These are phyloP conservation scores for Gorsachius magnificus DNA, from an alignment of 2,797 vertebrate genomes.

Conservation along the genomic window DNA sequence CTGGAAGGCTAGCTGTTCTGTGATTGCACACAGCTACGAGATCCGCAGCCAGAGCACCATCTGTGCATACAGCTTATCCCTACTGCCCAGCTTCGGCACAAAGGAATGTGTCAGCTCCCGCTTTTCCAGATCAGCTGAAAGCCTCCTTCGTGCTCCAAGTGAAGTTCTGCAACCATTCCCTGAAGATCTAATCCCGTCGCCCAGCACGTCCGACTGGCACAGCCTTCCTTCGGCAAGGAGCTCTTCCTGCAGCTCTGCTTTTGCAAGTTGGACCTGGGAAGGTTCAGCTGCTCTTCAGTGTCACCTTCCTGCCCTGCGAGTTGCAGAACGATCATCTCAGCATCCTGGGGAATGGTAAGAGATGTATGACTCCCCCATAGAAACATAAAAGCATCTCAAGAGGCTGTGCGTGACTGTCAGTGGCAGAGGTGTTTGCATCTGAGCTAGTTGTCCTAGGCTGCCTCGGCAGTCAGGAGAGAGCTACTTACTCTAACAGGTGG, in stretches of 20 bases:
- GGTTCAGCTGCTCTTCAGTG: background rate
- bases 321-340: background rate
- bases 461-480: background rate
- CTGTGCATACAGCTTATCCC: conserved; percentile 10
- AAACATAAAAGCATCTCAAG: background rate
- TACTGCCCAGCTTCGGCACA: background rate
- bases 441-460: background rate
- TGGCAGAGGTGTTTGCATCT: background rate
- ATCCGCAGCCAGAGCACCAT: conserved; percentile 42
- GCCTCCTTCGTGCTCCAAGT: background rate
- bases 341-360: conserved; percentile 14
- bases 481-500: background rate
- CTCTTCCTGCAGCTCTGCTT: background rate
- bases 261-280: background rate
- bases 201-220: background rate
- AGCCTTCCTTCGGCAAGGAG: background rate
- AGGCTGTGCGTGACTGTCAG: background rate
- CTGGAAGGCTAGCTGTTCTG: background rate
- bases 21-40: background rate
- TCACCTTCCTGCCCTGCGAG: background rate
- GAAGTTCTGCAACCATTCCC: background rate
- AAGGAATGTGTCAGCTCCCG: background rate
- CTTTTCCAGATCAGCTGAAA: background rate
- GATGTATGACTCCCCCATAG: background rate
- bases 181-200: background rate